These are phyloP conservation scores for Loriculus beryllinus DNA, from an alignment of 2,797 vertebrate species.

Conservation along the genomic window DNA sequence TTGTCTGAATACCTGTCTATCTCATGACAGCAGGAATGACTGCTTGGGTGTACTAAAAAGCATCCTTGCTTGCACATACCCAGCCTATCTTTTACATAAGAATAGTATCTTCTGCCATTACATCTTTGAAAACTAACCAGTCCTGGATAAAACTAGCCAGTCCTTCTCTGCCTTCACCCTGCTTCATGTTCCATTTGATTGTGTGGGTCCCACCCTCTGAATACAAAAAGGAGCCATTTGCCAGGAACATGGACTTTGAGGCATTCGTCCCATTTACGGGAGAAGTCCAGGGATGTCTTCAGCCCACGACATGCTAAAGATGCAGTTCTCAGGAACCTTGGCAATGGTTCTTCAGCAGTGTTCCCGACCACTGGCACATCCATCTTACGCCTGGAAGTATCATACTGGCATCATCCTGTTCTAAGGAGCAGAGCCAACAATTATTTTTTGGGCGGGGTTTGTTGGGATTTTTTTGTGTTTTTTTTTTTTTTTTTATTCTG, in stretches of 20 bases:
- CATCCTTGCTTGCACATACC: not conserved
- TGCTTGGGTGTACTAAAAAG: not conserved
- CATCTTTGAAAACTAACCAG: not conserved
- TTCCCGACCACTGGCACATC: not conserved
- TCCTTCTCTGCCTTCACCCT: not conserved
- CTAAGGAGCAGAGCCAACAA: not conserved
- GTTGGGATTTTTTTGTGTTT: too few species aligned
- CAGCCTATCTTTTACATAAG: not conserved
- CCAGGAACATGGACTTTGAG: not conserved
- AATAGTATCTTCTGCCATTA: not conserved
- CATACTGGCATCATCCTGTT: not conserved
- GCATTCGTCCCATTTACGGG: not conserved
- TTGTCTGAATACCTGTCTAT: not conserved
- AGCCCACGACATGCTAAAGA: not conserved
- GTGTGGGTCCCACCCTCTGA: accelerated
- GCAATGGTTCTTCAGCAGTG: not conserved
- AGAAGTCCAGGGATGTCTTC: not conserved
- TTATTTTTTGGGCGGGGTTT: too few species aligned
- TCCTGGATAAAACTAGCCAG: not conserved
- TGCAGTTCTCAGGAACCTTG: not conserved
- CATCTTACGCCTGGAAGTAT: not conserved
- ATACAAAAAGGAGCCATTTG: not conserved
- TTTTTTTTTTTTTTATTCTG: not conserved
- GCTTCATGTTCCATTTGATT: not conserved
- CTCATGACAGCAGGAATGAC: not conserved